phyloP scores from a whole-genome alignment of 2,888 invertebrate species.

The Eilema depressum region DNA sequence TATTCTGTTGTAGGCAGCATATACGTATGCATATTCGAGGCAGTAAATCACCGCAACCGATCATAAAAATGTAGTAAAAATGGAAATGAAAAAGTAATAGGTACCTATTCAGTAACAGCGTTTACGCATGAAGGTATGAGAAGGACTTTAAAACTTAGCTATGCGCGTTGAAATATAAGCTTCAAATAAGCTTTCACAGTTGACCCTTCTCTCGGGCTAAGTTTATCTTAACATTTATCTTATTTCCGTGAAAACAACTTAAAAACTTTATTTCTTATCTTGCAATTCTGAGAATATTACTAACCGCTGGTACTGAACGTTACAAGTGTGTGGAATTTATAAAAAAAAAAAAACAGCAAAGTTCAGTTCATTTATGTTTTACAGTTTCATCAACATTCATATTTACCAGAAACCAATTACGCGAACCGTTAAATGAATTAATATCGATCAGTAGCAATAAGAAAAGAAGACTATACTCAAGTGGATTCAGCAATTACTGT shows the following conservation, averaged over 20 bases:
- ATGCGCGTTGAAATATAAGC: conserved; percentile 44
- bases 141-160: conserved; percentile 12
- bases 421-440: conserved; percentile 9
- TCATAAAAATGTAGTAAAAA: conserved; percentile 69
- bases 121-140: conserved; percentile 18
- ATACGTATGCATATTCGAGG: conserved; percentile 68
- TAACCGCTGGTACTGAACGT: conserved; percentile 48
- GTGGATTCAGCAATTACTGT: conserved; percentile 18
- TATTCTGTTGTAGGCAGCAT: conserved; percentile 72
- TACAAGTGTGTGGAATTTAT: conserved; percentile 32
- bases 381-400: conserved; percentile 1
- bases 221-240: conserved; percentile 80
- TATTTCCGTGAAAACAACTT: conserved; percentile 78
- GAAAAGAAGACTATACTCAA: conserved; percentile 15
- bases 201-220: conserved; percentile 59
- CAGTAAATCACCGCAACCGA: conserved; percentile 67
- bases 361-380: conserved; percentile 11
- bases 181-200: conserved; percentile 60
- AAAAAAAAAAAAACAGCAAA: conserved; percentile 22
- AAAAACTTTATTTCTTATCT: conserved; percentile 69
- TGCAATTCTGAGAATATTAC: conserved; percentile 68
- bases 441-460: background rate
- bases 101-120: conserved; percentile 24
- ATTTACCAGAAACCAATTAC: conserved; percentile 20
- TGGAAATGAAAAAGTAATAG: conserved; percentile 62